Conservation (phyloP, 2,113 vertebrate species). For the Mungos mungo region DNA sequence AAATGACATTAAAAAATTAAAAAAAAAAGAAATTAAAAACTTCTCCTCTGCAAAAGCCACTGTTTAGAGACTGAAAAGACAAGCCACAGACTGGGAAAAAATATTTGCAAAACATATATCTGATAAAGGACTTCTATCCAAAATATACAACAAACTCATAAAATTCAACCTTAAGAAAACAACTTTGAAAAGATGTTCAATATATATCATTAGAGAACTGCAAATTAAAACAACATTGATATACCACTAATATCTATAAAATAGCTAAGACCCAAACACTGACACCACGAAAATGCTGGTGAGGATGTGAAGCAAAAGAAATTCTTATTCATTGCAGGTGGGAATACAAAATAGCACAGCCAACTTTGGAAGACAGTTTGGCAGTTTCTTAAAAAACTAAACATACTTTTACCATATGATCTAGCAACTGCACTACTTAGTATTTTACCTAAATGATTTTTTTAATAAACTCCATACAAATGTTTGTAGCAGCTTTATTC, state of each 20-base stretch:
- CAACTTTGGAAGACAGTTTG: background rate
- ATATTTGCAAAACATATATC: background rate
- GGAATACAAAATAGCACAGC: background rate
- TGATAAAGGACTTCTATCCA: background rate
- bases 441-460: background rate
- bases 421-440: background rate
- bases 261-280: background rate
- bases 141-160: background rate
- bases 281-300: background rate
- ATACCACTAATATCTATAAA: background rate
- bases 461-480: no score
- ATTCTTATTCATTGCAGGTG: background rate
- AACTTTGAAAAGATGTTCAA: background rate
- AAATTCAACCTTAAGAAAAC: background rate
- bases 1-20: no score
- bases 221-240: background rate
- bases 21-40: slow-evolving; percentile 10
- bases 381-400: background rate
- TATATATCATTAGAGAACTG: background rate
- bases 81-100: background rate
- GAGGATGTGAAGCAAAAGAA: background rate
- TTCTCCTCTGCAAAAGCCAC: background rate
- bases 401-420: background rate
- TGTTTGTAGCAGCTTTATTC: background rate
- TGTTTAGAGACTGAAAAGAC: background rate